Base-by-base conservation (phyloP, 2,888 invertebrate genomes). In the Alentia gelatinosa region DNA sequence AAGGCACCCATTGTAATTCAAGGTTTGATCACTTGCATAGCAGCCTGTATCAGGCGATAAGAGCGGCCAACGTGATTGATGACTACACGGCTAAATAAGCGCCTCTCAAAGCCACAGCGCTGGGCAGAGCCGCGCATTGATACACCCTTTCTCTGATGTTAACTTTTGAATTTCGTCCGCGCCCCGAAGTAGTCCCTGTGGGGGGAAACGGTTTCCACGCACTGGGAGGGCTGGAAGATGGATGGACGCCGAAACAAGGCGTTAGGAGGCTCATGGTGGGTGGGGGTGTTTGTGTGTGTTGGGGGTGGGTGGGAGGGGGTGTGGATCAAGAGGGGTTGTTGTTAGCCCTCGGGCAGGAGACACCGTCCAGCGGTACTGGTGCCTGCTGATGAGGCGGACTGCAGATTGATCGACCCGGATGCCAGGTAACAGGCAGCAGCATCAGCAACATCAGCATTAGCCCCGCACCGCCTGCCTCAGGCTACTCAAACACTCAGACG, bases 31-130 rank as follows among this genome's bases (percentile, higher is more conserved):
- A 50, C 47, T 86, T 42, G 30, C 86, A 86, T 26, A 7, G 47
- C 86, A 7, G 50, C 26, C 86, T 86, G 86, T 86, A 86, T 86
- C 47, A 26, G 86, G 86, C 86, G 86, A 86, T 86, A 86, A 86
- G 86, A 23, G 47, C 30, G 15, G 12, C 47, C 19, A 3, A 30
- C 30, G 42, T 86, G 86, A 86, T 86, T 40, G 86, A 86, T 86
- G 47, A 47, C 23, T 15, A 1, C 5, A 1, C 4, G 42, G 50
- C 47, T 86, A 86, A 86, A 86, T 86, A 86, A 42, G 40, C 42
- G 42, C 42, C 86, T 19, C 86, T 79, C 7, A 79, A 79, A 79
- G 79, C 79, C 9, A 30, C 74, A 30, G 74, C 74, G 74, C 74
- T 74, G 26, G 12, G 30, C 26, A 74, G 26, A 15, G 39, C n/a